A percentile compares a stretch with the other conserved stretches of the same genome.
Conservation (phyloP, 2,113 vertebrate species). For the Nyctibius bracteatus region DNA sequence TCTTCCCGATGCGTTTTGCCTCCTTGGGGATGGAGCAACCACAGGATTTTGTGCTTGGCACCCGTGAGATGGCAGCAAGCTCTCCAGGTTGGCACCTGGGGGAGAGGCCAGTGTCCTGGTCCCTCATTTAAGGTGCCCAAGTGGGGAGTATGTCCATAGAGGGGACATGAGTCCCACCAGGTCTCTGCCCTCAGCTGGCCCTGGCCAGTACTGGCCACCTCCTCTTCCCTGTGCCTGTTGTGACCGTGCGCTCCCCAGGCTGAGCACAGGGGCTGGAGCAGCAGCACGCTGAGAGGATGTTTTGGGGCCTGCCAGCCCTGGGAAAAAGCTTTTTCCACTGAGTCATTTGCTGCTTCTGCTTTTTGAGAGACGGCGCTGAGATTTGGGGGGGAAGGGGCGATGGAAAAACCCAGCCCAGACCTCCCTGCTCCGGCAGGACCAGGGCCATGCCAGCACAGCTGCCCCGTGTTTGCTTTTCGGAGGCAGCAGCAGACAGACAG, state of each 20-base stretch:
- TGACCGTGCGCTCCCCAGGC: accelerated
- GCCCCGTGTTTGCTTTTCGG: not conserved
- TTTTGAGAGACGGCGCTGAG: not conserved
- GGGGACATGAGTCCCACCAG: not conserved
- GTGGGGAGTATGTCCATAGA: not conserved
- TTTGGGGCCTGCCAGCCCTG: not conserved
- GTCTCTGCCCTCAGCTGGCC: not conserved
- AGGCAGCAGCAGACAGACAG: not conserved
- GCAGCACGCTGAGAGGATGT: not conserved
- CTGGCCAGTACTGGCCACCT: not conserved
- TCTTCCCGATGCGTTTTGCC: not conserved
- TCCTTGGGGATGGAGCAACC: not conserved
- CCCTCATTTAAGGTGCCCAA: not conserved
- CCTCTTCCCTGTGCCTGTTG: not conserved
- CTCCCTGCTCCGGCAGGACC: not conserved
- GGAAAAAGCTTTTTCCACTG: slow-evolving; percentile 26
- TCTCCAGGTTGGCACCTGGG: not conserved
- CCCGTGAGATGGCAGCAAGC: not conserved
- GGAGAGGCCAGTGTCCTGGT: not conserved
- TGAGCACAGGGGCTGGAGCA: not conserved
- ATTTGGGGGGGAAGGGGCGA: not conserved
- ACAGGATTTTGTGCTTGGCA: not conserved
- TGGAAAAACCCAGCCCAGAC: not conserved
- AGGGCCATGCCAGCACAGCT: not conserved
- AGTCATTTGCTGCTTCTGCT: slow-evolving; percentile 34